These are phyloP conservation scores for Psylliodes chrysocephalus DNA, from an alignment of 2,888 invertebrate genomes.

Conservation along the genomic window DNA sequence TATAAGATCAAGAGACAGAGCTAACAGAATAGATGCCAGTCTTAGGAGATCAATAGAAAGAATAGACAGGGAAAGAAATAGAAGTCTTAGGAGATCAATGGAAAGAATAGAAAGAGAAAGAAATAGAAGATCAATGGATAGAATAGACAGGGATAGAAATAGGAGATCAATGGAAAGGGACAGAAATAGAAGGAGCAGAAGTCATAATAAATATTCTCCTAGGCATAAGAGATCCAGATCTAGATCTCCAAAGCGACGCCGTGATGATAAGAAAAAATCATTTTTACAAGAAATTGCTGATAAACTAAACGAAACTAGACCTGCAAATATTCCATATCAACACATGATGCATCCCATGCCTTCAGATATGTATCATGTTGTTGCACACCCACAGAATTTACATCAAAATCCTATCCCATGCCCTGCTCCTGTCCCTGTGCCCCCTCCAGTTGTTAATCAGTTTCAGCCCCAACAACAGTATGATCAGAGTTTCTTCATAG, in stretches of 20 bases:
- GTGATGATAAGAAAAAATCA: conserved; percentile 50
- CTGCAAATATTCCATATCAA: not conserved
- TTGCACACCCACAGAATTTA: conserved; percentile 28
- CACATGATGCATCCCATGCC: not conserved
- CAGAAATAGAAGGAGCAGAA: conserved; percentile 18
- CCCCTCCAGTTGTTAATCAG: conserved; percentile 29
- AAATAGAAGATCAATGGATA: no score
- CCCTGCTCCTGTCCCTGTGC: conserved; percentile 44
- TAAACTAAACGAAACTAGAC: conserved; percentile 53
- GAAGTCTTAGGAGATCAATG: no score
- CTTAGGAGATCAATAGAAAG: no score
- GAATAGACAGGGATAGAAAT: not conserved
- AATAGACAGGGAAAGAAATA: no score
- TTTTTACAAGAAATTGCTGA: conserved; percentile 61
- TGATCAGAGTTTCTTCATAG: conserved; percentile 60
- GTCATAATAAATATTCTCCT: conserved; percentile 3
- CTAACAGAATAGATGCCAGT: not conserved
- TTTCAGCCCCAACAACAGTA: conserved; percentile 43
- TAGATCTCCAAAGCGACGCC: conserved; percentile 32
- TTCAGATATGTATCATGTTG: conserved; percentile 4
- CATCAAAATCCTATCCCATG: conserved; percentile 41
- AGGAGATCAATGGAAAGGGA: conserved; percentile 16
- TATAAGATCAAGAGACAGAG: not conserved
- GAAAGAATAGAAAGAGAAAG: no score
- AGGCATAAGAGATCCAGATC: conserved; percentile 32